phyloP scores from a whole-genome alignment of 2,888 invertebrate species.

The Boloria selene region DNA sequence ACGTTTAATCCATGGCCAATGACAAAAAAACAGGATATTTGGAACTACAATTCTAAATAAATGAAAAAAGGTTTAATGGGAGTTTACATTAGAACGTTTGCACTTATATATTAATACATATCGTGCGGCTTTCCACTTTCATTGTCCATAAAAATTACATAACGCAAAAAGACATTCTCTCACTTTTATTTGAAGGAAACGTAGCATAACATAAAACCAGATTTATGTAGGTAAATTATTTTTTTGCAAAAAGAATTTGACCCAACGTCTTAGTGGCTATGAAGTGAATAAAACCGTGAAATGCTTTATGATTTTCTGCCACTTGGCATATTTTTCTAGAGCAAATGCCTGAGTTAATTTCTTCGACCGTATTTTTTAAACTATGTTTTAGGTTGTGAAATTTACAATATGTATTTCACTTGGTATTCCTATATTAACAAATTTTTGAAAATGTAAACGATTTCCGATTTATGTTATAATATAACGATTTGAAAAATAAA shows the following conservation, averaged over 20 bases:
- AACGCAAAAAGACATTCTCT: constrained; percentile 14
- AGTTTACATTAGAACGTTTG: constrained; percentile 25
- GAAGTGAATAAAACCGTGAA: constrained; percentile 32
- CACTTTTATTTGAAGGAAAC: constrained; percentile 30
- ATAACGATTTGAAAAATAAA: no score
- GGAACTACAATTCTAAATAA: no score
- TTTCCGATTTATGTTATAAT: no score
- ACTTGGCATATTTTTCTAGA: constrained; percentile 1
- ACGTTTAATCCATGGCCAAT: no score
- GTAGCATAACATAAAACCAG: constrained; percentile 30
- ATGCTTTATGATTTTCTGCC: constrained; percentile 19
- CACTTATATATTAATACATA: constrained; percentile 29
- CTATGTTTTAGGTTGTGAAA: no score
- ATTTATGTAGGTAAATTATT: constrained; percentile 28
- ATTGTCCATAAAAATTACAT: constrained; percentile 35
- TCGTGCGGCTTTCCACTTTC: constrained; percentile 35
- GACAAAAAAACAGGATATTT: no score
- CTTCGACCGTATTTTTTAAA: no score
- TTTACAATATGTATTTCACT: no score
- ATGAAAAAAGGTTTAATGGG: no score
- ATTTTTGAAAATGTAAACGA: no score
- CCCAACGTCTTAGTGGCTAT: constrained; percentile 19
- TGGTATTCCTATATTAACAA: no score
- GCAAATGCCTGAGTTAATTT: not conserved
- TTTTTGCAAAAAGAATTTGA: constrained; percentile 29